phyloP scores from a whole-genome alignment of 1,140 invertebrate genomes.

The Cyrtorhinus lividipennis region DNA sequence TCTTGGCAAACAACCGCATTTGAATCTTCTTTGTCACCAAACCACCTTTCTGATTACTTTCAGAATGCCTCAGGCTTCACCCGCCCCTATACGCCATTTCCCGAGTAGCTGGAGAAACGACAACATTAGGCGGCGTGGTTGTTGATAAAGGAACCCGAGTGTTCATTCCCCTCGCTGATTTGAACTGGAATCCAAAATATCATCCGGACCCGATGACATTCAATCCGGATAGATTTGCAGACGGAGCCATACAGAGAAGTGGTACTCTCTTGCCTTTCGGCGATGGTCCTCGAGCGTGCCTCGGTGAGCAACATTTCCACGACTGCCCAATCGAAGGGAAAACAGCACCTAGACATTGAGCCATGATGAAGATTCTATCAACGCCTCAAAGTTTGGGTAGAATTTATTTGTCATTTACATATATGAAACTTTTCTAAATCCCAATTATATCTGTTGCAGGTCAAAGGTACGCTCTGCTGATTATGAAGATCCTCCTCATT shows the following conservation, averaged over 20 bases:
- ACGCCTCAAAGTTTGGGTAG: no score
- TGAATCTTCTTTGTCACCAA: not conserved
- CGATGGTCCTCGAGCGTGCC: no score
- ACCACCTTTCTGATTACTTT: not conserved
- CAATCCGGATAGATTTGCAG: not conserved
- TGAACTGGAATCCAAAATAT: not conserved
- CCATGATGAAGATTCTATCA: no score
- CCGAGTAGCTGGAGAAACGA: not conserved
- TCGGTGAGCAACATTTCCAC: no score
- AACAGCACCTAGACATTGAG: no score
- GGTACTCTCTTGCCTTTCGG: no score
- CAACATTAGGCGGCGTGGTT: not conserved
- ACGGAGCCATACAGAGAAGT: no score
- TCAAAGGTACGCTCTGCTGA: not conserved
- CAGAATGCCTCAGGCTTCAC: not conserved
- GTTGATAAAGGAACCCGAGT: not conserved
- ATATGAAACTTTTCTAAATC: no score
- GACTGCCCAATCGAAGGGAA: no score
- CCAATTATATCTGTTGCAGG: not conserved
- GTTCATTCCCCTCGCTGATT: not conserved
- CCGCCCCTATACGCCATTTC: not conserved
- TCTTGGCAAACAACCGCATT: not conserved
- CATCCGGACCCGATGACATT: not conserved
- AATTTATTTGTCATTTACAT: no score
- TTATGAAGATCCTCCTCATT: not conserved